Evolutionary conservation across 2,888 invertebrate species (phyloP).

Genomic region (Pterostichus madidus): DNA sequence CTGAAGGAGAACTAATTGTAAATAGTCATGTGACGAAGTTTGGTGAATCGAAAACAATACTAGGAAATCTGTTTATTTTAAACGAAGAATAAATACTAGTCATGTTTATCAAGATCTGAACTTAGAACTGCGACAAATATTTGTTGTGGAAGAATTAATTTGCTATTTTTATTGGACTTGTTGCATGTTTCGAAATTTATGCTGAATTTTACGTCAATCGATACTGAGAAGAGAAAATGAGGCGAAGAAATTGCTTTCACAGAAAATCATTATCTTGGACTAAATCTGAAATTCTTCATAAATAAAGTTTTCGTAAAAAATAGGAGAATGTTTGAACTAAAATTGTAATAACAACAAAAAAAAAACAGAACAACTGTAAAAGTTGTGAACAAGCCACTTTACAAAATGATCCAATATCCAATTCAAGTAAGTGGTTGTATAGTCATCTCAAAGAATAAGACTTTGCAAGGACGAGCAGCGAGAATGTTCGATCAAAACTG

Average conservation of each 20-base stretch:
- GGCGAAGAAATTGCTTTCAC: conserved; percentile 44
- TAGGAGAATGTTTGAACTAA: neutral
- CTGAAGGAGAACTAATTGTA: conserved; percentile 47
- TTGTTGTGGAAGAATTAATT: conserved; percentile 46
- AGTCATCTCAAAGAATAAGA: too few relatives aligned
- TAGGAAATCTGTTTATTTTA: conserved; percentile 55
- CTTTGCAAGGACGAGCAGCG: too few relatives aligned
- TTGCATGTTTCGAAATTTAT: conserved; percentile 38
- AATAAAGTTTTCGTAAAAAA: conserved; percentile 2
- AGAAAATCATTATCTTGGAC: conserved; percentile 35
- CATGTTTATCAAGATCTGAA: conserved; percentile 45
- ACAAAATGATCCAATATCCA: too few relatives aligned
- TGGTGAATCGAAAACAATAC: conserved; percentile 62
- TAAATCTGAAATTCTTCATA: conserved; percentile 14
- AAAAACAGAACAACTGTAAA: too few relatives aligned
- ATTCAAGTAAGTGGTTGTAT: too few relatives aligned
- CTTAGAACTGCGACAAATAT: conserved; percentile 57
- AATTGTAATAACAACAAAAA: neutral
- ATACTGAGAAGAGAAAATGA: conserved; percentile 24
- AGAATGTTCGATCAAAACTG: too few relatives aligned
- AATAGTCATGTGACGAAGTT: conserved; percentile 45
- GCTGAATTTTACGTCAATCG: conserved; percentile 18
- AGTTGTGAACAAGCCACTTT: too few relatives aligned
- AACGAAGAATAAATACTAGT: conserved; percentile 47
- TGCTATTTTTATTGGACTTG: conserved; percentile 28